phyloP scores from a whole-genome alignment of 2,113 vertebrate species.

The Tachysurus fulvidraco region DNA sequence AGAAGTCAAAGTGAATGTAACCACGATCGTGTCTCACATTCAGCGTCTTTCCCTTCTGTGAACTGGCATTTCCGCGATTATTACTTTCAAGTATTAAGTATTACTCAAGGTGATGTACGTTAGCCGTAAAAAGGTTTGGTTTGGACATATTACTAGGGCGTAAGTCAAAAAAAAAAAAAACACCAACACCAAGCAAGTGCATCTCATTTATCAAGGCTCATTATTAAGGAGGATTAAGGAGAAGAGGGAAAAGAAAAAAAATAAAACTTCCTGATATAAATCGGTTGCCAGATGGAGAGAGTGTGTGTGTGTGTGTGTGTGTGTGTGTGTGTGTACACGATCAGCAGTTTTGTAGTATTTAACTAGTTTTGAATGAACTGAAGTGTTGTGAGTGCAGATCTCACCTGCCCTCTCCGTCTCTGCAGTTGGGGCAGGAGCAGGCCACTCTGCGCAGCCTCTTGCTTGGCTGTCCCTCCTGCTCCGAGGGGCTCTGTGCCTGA shows the following conservation, averaged over 20 bases:
- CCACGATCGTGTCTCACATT: not conserved
- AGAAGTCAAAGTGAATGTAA: not conserved
- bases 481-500: conserved; percentile 91
- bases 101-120: not conserved
- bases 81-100: not conserved
- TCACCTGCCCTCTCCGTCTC: conserved; percentile 97
- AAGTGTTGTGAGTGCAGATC: not conserved
- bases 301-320: not conserved
- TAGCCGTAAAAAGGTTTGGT: not conserved
- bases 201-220: not conserved
- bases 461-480: conserved; percentile 91
- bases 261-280: not conserved
- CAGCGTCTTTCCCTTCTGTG: not conserved
- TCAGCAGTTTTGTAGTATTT: not conserved
- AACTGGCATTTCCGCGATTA: not conserved
- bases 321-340: not conserved
- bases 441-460: conserved; percentile 94
- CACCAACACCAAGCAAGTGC: not conserved
- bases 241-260: not conserved
- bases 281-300: not conserved
- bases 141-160: not conserved
- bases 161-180: not conserved
- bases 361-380: not conserved
- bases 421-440: conserved; percentile 97
- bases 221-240: not conserved